phyloP scores from a whole-genome alignment of 2,113 vertebrate genomes.

The Rhegmatorhina hoffmannsi region DNA sequence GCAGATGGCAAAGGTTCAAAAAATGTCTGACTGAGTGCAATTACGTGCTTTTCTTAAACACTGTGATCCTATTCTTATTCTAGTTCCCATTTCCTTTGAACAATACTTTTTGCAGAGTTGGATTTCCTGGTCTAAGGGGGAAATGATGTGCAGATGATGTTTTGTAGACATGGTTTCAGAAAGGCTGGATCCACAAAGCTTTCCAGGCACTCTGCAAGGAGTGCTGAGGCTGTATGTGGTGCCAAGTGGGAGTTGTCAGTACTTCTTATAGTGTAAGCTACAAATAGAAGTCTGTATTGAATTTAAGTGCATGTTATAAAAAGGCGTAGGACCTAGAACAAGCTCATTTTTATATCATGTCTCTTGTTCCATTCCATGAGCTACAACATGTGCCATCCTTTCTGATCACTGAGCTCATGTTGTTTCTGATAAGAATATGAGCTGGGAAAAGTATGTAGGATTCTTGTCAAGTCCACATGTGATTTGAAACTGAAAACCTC shows the following conservation, averaged over 20 bases:
- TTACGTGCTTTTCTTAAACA: background rate
- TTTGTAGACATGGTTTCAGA: background rate
- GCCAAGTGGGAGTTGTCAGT: background rate
- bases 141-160: background rate
- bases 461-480: background rate
- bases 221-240: too few species aligned
- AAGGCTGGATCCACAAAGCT: background rate
- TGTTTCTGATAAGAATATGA: background rate
- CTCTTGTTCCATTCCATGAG: background rate
- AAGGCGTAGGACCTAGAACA: background rate
- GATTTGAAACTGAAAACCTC: background rate
- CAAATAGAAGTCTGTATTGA: background rate
- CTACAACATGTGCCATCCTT: fast-evolving
- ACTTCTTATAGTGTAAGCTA: background rate
- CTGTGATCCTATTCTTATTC: background rate
- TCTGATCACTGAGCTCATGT: fast-evolving
- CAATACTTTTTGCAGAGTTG: background rate
- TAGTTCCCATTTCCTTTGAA: background rate
- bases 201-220: fast-evolving
- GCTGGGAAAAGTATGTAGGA: background rate
- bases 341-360: background rate
- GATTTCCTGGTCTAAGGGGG: background rate
- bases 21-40: background rate
- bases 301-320: background rate
- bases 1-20: background rate